These are phyloP conservation scores for Heliconius aoede DNA, from an alignment of 2,888 invertebrate genomes.

Conservation along the genomic window DNA sequence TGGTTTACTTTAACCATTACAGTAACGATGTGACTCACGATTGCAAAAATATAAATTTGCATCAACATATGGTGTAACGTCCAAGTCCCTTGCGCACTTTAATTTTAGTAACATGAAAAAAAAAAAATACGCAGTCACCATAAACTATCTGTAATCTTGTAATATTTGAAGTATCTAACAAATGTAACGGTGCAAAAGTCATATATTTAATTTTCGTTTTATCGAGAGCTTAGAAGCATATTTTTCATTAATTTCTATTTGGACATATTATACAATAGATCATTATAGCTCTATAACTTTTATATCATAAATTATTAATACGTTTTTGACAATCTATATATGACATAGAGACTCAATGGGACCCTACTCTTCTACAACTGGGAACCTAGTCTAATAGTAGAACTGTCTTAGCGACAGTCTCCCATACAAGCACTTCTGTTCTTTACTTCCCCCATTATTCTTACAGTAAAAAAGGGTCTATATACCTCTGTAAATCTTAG, in stretches of 20 bases:
- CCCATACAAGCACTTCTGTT: background rate
- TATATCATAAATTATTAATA: slow-evolving; percentile 48
- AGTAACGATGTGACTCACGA: slow-evolving; percentile 65
- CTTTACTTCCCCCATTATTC: background rate
- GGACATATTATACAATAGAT: too few species aligned
- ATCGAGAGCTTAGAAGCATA: background rate
- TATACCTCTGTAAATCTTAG: too few species aligned
- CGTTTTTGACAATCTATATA: background rate
- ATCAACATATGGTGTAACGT: slow-evolving; percentile 52
- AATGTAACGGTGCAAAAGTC: background rate
- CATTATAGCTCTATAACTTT: background rate
- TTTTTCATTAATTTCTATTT: background rate
- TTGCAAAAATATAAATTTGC: slow-evolving; percentile 61
- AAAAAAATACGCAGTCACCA: background rate
- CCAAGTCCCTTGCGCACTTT: slow-evolving; percentile 27
- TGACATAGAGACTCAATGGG: too few species aligned
- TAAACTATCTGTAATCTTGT: background rate
- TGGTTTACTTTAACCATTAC: too few species aligned
- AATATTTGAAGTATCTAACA: background rate
- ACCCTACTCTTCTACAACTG: too few species aligned
- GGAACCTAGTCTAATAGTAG: too few species aligned
- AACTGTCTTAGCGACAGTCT: too few species aligned
- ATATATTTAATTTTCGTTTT: background rate
- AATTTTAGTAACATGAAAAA: slow-evolving; percentile 5
- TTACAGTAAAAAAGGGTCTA: too few species aligned